Percentiles rank a stretch among this genome's conserved stretches.
Conservation (phyloP, 2,797 vertebrate species). For the Spinus olivaceus region DNA sequence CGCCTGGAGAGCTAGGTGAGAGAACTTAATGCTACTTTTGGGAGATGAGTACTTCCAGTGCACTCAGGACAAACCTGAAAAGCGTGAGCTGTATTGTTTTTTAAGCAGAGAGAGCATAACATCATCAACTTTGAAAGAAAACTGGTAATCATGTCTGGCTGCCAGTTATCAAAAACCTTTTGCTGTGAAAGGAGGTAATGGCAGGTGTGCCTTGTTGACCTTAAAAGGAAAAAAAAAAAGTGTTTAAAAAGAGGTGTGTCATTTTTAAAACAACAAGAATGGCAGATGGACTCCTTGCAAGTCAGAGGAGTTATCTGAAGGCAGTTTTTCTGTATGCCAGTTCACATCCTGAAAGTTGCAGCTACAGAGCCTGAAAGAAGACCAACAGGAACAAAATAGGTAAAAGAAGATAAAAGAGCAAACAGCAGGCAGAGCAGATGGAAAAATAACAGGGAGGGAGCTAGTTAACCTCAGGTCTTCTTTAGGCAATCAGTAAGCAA, state of each 20-base stretch:
- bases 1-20: not conserved
- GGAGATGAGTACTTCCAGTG: not conserved
- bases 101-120: not conserved
- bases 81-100: not conserved
- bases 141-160: not conserved
- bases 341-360: not conserved
- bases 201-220: not conserved
- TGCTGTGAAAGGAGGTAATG: not conserved
- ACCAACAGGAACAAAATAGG: not conserved
- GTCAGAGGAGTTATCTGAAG: not conserved
- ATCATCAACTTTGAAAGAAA: not conserved
- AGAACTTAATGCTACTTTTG: not conserved
- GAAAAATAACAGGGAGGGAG: conserved; percentile 17
- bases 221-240: not conserved
- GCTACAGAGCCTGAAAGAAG: not conserved
- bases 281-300: not conserved
- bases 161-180: not conserved
- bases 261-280: not conserved
- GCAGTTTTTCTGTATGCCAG: not conserved
- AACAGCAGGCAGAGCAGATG: not conserved
- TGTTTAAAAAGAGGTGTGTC: not conserved
- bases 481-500: conserved; percentile 8
- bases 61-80: not conserved
- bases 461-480: conserved; percentile 69
- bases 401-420: not conserved